Base-by-base conservation (phyloP, 2,888 invertebrate genomes). In the Osmoderma eremita region DNA sequence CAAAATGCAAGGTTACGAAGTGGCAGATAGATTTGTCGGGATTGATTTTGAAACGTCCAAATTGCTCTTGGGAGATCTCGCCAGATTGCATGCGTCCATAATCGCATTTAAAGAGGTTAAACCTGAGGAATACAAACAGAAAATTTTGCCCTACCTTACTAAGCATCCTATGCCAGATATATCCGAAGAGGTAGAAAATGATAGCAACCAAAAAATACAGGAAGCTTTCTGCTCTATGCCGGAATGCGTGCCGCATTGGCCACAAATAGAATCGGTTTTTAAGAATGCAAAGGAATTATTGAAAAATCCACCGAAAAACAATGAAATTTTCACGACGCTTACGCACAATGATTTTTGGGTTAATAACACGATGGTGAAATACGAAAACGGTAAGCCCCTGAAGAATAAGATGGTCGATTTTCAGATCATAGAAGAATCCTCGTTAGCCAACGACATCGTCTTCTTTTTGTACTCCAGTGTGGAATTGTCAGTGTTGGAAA, bases 281-380 rank as follows among this genome's bases (percentile, higher is more conserved):
- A 8, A 24, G 8, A n/a, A 45, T 20, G 64, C 65, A 15, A 39
- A 30, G 12, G 58, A 69, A 10, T 54, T 36, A 12, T 45, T 71
- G 76, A 71, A 58, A 73, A 38, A 67, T 61, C 38, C 24, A 64
- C 71, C 6, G 72, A 77, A 42, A 76, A 82, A 24, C 76, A 79
- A 2, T 1, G 84, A 84, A 49, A 83, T 83, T 0, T 88, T 84
- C 78, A 82, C 82, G 0, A 84, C 86, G 0, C 80, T 87, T 12
- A 79, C 82, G 1, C 88, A 88, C 69, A 78, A 81, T 2, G 88
- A 88, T 75, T 79, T 85, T 53, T 88, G 88, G 88, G 83, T 85
- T 12, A 88, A 87, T 73, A 88, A 88, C 71, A 79, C 86, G 3
- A 83, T 88, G 82, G 77, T 87, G 13, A 83, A 82, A 72, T 81